Conservation (phyloP, 2,797 vertebrate genomes). For the Podarcis lilfordi region DNA sequence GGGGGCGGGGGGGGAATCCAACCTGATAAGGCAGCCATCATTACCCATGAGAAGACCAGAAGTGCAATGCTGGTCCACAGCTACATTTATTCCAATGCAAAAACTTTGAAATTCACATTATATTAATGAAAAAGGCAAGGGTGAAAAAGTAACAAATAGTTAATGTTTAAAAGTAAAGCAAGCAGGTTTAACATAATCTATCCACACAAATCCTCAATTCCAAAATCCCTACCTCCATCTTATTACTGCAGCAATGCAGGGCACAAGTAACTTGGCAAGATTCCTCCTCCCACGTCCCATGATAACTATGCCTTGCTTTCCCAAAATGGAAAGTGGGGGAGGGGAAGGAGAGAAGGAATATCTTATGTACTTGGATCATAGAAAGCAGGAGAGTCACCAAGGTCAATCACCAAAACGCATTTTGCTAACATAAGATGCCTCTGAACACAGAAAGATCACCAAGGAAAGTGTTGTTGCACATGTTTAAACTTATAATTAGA, state of each 20-base stretch:
- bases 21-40: not conserved
- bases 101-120: not conserved
- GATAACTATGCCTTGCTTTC: slow-evolving; percentile 33
- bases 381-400: not conserved
- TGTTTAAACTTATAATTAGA: not conserved
- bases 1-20: not conserved
- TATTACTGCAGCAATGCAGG: not conserved
- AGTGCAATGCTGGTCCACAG: not conserved
- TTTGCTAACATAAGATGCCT: not conserved
- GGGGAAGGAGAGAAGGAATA: not conserved
- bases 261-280: slow-evolving; percentile 41
- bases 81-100: not conserved
- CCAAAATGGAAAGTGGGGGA: slow-evolving; percentile 36
- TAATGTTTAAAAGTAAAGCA: slow-evolving; percentile 32
- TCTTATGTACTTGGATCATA: not conserved
- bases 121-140: not conserved
- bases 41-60: slow-evolving; percentile 11
- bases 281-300: not conserved
- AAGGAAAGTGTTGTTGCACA: not conserved
- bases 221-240: slow-evolving; percentile 22
- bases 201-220: not conserved
- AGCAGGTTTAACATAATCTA: not conserved
- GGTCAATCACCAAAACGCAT: not conserved
- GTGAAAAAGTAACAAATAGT: not conserved
- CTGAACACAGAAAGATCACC: not conserved